Percentiles rank a stretch among this genome's conserved stretches.
These are phyloP conservation scores for Otolemur garnettii DNA, from an alignment of 2,113 vertebrate genomes.

Conservation along the genomic window DNA sequence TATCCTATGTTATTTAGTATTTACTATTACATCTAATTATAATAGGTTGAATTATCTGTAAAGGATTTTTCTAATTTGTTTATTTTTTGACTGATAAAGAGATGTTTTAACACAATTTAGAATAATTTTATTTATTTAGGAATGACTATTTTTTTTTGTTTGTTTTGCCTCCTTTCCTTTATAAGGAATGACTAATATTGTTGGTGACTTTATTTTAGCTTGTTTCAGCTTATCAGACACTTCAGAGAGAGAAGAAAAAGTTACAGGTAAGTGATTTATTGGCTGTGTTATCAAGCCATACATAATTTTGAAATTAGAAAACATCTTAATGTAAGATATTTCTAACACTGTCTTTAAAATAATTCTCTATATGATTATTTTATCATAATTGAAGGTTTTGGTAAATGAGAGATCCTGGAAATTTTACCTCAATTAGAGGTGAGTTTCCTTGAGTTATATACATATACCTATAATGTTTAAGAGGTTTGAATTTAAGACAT, in stretches of 20 bases:
- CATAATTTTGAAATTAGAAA: slow-evolving; percentile 49
- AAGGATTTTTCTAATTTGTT: not conserved
- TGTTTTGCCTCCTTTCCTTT: too few species aligned
- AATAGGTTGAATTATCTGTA: not conserved
- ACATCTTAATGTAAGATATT: not conserved
- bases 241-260: slow-evolving; percentile 97
- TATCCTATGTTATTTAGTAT: not conserved
- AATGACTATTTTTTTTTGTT: slow-evolving; percentile 35
- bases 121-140: slow-evolving; percentile 54
- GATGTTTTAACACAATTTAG: slow-evolving; percentile 30
- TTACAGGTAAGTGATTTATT: slow-evolving; percentile 91
- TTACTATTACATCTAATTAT: not conserved
- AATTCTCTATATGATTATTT: not conserved
- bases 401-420: not conserved
- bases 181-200: slow-evolving; percentile 41
- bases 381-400: not conserved
- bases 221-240: slow-evolving; percentile 93
- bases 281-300: not conserved
- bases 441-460: not conserved
- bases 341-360: not conserved
- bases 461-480: not conserved
- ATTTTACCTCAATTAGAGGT: not conserved
- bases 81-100: not conserved
- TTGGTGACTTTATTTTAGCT: slow-evolving; percentile 89
- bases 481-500: not conserved